phyloP scores from a whole-genome alignment of 2,888 invertebrate genomes.

The Pterostichus niger region DNA sequence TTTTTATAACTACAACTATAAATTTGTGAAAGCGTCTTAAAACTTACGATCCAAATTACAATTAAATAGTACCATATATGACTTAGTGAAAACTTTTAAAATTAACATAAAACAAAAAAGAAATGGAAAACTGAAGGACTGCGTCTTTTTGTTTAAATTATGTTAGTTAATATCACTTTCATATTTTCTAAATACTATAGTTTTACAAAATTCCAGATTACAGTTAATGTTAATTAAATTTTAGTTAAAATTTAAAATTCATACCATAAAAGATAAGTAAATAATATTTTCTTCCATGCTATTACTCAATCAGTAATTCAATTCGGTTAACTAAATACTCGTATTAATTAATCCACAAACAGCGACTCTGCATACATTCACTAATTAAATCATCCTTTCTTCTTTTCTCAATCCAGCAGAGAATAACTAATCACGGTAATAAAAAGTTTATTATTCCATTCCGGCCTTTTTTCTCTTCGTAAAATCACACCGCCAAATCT shows the following conservation, averaged over 20 bases:
- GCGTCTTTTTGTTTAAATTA: too few species aligned
- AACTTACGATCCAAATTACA: too few species aligned
- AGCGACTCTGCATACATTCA: slow-evolving; percentile 1
- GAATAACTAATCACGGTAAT: slow-evolving; percentile 31
- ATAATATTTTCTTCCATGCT: neutral
- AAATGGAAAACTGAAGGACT: too few species aligned
- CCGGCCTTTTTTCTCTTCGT: neutral
- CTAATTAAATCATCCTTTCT: slow-evolving; percentile 18
- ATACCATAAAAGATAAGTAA: neutral
- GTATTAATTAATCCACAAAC: slow-evolving; percentile 24
- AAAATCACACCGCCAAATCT: slow-evolving; percentile 10
- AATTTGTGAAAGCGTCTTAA: too few species aligned
- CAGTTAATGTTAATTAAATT: too few species aligned
- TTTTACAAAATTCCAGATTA: too few species aligned
- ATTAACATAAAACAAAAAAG: too few species aligned
- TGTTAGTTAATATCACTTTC: too few species aligned
- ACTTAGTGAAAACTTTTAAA: too few species aligned
- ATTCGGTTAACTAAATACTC: neutral
- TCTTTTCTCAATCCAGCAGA: neutral
- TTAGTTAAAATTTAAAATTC: slow-evolving; percentile 15
- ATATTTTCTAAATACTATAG: too few species aligned
- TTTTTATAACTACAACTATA: too few species aligned
- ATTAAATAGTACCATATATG: too few species aligned
- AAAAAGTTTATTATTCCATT: slow-evolving; percentile 13
- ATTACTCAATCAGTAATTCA: neutral